Conservation (phyloP, 2,888 invertebrate genomes). For the Lobophora halterata region DNA sequence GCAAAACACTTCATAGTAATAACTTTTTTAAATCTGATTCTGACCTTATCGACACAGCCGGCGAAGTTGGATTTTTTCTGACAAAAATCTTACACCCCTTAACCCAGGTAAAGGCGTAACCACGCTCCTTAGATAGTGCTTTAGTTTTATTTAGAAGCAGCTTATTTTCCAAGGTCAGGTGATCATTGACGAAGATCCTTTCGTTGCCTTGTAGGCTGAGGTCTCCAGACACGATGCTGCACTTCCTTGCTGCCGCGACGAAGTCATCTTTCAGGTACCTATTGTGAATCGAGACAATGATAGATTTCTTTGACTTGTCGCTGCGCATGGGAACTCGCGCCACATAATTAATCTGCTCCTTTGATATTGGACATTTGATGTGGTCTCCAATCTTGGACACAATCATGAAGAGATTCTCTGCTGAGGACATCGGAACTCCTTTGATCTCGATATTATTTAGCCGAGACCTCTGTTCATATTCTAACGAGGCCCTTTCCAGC, state of each 20-base stretch:
- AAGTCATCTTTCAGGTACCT: constrained; percentile 29
- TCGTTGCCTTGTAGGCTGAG: constrained; percentile 18
- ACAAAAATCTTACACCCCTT: constrained; percentile 23
- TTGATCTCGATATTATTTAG: too few species aligned
- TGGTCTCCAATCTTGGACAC: constrained; percentile 10
- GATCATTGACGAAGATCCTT: constrained; percentile 28
- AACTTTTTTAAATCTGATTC: constrained; percentile 13
- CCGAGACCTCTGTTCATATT: background rate
- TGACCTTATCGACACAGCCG: constrained; percentile 13
- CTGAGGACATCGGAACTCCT: constrained; percentile 2
- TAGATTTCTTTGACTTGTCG: constrained; percentile 10
- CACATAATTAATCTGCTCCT: constrained; percentile 21
- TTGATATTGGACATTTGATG: constrained; percentile 10
- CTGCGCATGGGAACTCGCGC: constrained; percentile 17
- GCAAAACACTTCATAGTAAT: too few species aligned
- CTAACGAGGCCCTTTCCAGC: background rate
- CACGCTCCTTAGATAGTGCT: constrained; percentile 18
- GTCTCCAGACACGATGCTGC: constrained; percentile 8
- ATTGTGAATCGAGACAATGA: constrained; percentile 18
- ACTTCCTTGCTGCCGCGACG: constrained; percentile 20
- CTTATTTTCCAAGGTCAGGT: constrained; percentile 29
- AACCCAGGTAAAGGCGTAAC: constrained; percentile 22
- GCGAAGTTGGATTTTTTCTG: constrained; percentile 22
- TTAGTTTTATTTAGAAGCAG: constrained; percentile 27
- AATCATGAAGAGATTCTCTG: constrained; percentile 14